Percentiles rank a stretch among this genome's conserved stretches.
Evolutionary conservation across 2,113 vertebrate genomes (phyloP).

Genomic region (Spilogale gracilis): DNA sequence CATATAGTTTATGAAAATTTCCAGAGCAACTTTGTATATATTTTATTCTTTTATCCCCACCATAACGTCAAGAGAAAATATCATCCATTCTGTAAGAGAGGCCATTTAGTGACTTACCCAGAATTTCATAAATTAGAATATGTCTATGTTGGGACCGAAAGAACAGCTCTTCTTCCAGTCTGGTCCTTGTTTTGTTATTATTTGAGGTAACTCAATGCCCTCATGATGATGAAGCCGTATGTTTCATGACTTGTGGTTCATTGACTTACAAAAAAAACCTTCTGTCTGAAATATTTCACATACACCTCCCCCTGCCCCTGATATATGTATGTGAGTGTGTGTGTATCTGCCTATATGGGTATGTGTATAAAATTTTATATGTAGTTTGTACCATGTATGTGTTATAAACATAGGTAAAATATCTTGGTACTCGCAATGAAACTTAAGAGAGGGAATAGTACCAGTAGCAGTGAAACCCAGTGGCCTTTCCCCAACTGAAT

Average conservation of each 20-base stretch:
- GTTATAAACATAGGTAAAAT: neutral
- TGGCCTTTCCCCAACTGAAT: neutral
- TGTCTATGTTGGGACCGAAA: too few species aligned
- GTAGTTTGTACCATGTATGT: neutral
- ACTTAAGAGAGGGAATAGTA: neutral
- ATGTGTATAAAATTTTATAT: neutral
- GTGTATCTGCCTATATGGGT: neutral
- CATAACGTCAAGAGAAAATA: slow-evolving; percentile 20
- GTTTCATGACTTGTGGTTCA: slow-evolving; percentile 5
- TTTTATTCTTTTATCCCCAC: slow-evolving; percentile 43
- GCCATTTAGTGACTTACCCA: neutral
- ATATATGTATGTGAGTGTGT: neutral
- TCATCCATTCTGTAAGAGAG: neutral
- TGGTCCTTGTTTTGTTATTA: neutral
- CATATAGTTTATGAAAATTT: neutral
- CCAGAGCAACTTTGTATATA: neutral
- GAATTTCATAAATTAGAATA: neutral
- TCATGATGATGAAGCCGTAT: neutral
- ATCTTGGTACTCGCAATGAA: neutral
- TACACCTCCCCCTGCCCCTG: neutral
- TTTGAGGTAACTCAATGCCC: neutral
- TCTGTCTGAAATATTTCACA: neutral
- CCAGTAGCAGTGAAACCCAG: neutral
- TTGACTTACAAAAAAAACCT: neutral
- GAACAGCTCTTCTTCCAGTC: neutral